Base-by-base conservation (phyloP, 2,797 vertebrate species). In the Melanotaenia maccullochi region DNA sequence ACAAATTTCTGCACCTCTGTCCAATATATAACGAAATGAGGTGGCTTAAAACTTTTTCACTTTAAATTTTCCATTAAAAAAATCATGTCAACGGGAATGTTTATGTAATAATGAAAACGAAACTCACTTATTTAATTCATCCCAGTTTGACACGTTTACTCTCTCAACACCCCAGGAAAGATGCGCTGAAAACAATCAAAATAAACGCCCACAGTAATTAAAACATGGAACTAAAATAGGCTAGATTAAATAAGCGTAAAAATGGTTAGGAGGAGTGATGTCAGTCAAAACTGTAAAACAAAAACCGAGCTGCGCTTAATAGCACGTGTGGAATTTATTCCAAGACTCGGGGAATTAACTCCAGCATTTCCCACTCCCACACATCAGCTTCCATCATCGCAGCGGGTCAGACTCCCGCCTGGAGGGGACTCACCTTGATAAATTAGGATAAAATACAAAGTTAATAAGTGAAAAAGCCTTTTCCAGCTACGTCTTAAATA, bases 381-480 rank as follows among this genome's bases (percentile, higher is more conserved):
- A 12, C 25, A 33, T 54, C 25, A 2, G 13, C 32, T 18, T 38
- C 33, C 25, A 24, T 54, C 20, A 4, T 18, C 14, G 5, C 16
- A 44, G 44, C 44, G 20, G 44, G 6, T n/a, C 54, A 49, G 24
- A 18, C 20, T 24, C 25, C 38, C 18, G 22, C 30, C 40, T 30
- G 68, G 32, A 24, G 16, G 16, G 4, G 44, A 83, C 92, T 93
- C 90, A 95, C 95, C 95, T 92, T 93, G 92, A 92, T 93, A 90
- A 84, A 93, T 87, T 16, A 94, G 82, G 70, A 93, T 84, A n/a
- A 91, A 85, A 76, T 54, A 91, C 66, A 93, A 57, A 54, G 89
- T 73, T 47, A 91, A 79, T 40, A 85, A 65, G 78, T 82, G 78
- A 42, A 87, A 56, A 44, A 81, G 84, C 81, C 81, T 88, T 84